Conservation (phyloP, 2,797 vertebrate genomes). For the Arrhamphus sclerolepis region DNA sequence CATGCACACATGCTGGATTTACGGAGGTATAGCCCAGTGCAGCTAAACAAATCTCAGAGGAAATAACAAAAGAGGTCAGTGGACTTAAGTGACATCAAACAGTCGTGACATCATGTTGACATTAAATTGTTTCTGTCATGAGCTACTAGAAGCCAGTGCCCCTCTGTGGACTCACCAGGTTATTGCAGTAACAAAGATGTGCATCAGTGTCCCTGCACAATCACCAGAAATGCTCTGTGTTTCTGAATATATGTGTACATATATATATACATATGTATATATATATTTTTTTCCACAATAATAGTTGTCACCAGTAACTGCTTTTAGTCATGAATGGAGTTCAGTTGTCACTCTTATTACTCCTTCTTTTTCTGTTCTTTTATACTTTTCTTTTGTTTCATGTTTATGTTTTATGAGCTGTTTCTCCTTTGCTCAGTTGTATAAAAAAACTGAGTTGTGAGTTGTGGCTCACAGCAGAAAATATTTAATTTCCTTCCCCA, state of each 20-base stretch:
- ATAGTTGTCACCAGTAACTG: background rate
- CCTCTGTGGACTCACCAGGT: conserved; percentile 67
- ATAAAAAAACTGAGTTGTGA: no score
- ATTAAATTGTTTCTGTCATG: conserved; percentile 19
- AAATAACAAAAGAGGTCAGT: conserved; percentile 74
- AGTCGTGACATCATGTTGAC: conserved; percentile 69
- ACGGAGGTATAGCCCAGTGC: conserved; percentile 37
- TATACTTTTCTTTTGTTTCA: background rate
- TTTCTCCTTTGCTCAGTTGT: background rate
- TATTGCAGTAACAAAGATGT: conserved; percentile 63
- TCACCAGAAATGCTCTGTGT: conserved; percentile 19
- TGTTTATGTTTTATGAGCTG: background rate
- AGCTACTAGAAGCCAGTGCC: conserved; percentile 62
- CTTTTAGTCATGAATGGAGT: no score
- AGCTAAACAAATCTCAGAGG: conserved; percentile 62
- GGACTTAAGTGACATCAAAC: conserved; percentile 75
- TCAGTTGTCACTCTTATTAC: no score
- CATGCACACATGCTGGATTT: conserved; percentile 17
- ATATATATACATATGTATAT: no score
- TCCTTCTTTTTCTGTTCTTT: background rate
- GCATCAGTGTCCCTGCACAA: conserved; percentile 30
- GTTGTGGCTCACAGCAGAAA: no score
- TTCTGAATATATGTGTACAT: no score
- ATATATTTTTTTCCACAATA: no score
- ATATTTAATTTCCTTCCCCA: background rate